phyloP scores from a whole-genome alignment of 2,797 vertebrate genomes.

The Platalea minor region DNA sequence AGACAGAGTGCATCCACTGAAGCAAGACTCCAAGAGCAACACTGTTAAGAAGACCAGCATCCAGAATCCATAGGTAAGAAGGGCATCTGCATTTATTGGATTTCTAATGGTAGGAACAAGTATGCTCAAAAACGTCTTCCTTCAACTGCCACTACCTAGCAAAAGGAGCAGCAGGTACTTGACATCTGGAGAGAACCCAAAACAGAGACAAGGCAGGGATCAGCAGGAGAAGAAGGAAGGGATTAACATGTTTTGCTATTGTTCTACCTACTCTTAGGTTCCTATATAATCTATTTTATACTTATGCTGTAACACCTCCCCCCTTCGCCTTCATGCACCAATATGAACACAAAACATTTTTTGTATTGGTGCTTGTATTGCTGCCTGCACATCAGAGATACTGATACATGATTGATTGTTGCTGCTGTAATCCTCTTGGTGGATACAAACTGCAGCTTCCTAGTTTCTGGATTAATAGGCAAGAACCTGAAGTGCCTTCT shows the following conservation, averaged over 20 bases:
- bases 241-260: background rate
- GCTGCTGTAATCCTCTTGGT: background rate
- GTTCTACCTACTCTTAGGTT: background rate
- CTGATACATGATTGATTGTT: background rate
- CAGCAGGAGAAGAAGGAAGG: background rate
- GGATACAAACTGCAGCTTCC: background rate
- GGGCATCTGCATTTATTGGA: background rate
- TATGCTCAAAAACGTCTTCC: background rate
- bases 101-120: background rate
- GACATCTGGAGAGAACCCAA: background rate
- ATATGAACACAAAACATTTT: background rate
- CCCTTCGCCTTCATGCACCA: background rate
- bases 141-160: background rate
- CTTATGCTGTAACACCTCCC: background rate
- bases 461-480: background rate
- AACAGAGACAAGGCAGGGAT: background rate
- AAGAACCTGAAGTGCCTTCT: background rate
- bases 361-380: background rate
- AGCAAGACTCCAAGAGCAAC: background rate
- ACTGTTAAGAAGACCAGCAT: background rate
- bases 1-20: background rate
- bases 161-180: background rate
- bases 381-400: background rate
- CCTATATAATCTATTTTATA: background rate
- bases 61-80: background rate